These are phyloP conservation scores for Salpingus planirostris DNA, from an alignment of 2,888 invertebrate species.

Conservation along the genomic window DNA sequence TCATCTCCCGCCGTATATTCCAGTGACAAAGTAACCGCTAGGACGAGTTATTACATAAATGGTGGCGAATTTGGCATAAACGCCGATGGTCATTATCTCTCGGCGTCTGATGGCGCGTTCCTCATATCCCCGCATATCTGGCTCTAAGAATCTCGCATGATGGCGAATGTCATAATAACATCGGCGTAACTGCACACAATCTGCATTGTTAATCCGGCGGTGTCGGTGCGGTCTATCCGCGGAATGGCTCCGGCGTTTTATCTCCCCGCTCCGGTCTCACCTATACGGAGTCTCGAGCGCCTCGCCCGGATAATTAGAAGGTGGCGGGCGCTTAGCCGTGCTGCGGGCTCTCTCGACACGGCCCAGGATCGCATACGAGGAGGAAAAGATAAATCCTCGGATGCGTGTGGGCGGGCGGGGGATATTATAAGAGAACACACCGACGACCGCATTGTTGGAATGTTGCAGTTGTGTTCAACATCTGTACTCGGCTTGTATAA, in stretches of 20 bases:
- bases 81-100: too few relatives aligned
- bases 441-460: slow-evolving; percentile 13
- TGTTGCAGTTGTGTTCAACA: slow-evolving; percentile 15
- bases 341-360: slow-evolving; percentile 10
- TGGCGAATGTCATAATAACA: slow-evolving; percentile 14
- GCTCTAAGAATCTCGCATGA: slow-evolving; percentile 10
- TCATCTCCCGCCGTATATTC: too few relatives aligned
- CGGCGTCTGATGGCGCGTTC: slow-evolving; percentile 8
- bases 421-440: slow-evolving; percentile 2
- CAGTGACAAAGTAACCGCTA: too few relatives aligned
- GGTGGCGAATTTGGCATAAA: too few relatives aligned
- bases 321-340: slow-evolving; percentile 13
- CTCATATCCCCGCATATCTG: slow-evolving; percentile 10
- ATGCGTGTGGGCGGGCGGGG: slow-evolving; percentile 9
- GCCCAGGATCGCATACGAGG: too few relatives aligned
- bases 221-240: slow-evolving; percentile 8
- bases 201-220: slow-evolving; percentile 14
- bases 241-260: too few relatives aligned
- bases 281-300: slow-evolving; percentile 8
- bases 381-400: slow-evolving; percentile 9
- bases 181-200: slow-evolving; percentile 9
- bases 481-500: too few relatives aligned
- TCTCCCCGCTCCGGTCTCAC: slow-evolving; percentile 6
- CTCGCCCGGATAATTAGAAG: slow-evolving; percentile 15
- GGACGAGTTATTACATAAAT: too few relatives aligned